Evolutionary conservation across 2,797 vertebrate genomes (phyloP), one percentile per base, ranked within the genome.

Genomic region (Clarias pachynema): DNA sequence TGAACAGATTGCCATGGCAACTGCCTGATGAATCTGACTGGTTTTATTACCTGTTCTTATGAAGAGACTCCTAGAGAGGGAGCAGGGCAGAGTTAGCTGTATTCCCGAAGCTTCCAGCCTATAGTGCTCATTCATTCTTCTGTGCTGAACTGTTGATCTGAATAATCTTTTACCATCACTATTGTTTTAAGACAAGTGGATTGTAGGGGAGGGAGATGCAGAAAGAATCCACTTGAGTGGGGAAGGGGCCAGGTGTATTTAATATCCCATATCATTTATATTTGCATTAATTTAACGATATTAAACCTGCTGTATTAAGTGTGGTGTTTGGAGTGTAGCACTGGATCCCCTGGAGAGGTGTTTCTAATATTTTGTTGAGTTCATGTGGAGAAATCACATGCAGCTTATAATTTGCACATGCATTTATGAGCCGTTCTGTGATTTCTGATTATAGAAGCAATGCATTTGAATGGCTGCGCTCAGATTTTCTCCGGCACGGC

Each of bases 1-100:
- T 87, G 87, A 40, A 49, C 81, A 84, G 68, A 93, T 95, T 93
- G 79, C 93, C 88, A 95, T 95, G 92, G 95, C 90, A 93, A 95
- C 94, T 86, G 87, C 90, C 90, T 81, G 79, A 78, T 70, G 62
- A 26, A 12, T 53, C 81, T 79, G 73, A 74, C 82, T 66, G 49
- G 81, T 34, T 79, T 31, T 78, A 78, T 84, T 87, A 84, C 69
- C 81, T 81, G 79, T 12, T 86, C 89, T 91, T 87, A 72, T 91
- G 86, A 87, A 87, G 86, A 87, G 85, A 88, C 24, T 34, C 22
- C 34, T 40, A 9, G 57, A 79, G 59, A 79, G 40, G 16, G 77
- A 79, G 59, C 22, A 79, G 57, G 22, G 22, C 34, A 40, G 31
- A 62, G 34, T 75, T 74, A 79, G 26, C 53, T 49, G 26, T 68